phyloP scores from a whole-genome alignment of 37 sponge, comb jelly and placozoan genomes.

The Spongilla lacustris region DNA sequence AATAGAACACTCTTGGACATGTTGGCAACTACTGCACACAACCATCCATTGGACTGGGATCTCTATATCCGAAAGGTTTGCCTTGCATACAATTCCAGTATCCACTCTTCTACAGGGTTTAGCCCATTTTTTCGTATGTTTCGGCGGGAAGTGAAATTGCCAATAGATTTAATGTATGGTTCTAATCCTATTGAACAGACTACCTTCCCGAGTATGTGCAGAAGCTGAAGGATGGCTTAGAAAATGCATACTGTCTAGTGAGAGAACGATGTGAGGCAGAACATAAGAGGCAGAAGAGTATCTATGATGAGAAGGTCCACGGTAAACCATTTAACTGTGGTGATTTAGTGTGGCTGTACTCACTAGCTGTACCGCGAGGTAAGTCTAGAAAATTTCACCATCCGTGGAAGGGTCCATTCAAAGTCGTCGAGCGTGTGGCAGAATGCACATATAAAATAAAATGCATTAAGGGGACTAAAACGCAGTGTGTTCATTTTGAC shows the following conservation, averaged over 20 bases:
- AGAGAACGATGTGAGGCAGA: background rate
- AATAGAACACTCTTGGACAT: conserved; percentile 24
- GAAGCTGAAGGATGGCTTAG: conserved; percentile 4
- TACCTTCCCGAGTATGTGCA: background rate
- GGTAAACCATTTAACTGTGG: conserved; percentile 3
- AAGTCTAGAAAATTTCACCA: conserved; percentile 15
- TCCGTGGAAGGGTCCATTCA: conserved; percentile 32
- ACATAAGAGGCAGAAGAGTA: conserved; percentile 10
- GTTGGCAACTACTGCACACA: conserved; percentile 3
- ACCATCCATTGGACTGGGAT: conserved; percentile 26
- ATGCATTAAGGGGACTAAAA: background rate
- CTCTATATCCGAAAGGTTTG: conserved; percentile 7
- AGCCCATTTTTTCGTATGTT: conserved; percentile 27
- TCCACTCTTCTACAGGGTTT: conserved; percentile 21
- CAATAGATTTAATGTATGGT: conserved; percentile 39
- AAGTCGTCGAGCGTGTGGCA: conserved; percentile 1
- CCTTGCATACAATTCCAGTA: conserved; percentile 25
- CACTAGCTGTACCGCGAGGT: conserved; percentile 2
- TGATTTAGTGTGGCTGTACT: conserved; percentile 27
- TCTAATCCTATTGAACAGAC: background rate
- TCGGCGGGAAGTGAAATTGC: conserved; percentile 29
- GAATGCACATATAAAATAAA: conserved; percentile 22
- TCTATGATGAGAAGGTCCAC: conserved; percentile 13
- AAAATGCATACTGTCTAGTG: conserved; percentile 4
- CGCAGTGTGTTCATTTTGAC: conserved; percentile 25